Evolutionary conservation across 2,797 vertebrate species (phyloP), one percentile per base, ranked within the genome.

Genomic region (Pseudomugil tenellus): DNA sequence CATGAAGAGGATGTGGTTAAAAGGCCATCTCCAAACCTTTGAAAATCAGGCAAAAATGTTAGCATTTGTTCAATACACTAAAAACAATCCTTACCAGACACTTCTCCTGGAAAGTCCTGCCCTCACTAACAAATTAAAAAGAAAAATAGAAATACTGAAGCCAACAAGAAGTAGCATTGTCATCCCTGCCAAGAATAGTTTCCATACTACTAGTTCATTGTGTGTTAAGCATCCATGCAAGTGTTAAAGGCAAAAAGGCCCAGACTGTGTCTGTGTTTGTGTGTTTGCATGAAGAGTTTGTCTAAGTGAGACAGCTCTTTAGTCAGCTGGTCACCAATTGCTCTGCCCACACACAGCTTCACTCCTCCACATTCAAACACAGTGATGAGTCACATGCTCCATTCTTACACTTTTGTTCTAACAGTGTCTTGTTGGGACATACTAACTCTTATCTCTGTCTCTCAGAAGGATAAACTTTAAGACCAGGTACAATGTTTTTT

Each of bases 371-470:
- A 77, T 85, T 88, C 88, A 91, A 91, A 92, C 93, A 89, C 90
- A 86, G 79, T 69, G 90, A 92, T 95, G 93, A 94, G 89, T 94
- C 94, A 94, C 91, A 91, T 90, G 86, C 87, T 89, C 89, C 89
- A 91, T 91, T 93, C 87, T 90, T 90, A 89, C 89, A 88, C 90
- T 89, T 91, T 92, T 93, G 90, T 92, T 93, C 87, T 90, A 70
- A 49, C 82, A 77, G 78, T 79, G 83, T 88, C 79, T 91, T 85
- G 79, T 87, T 90, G 85, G 84, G 92, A 92, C 85, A 67, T 70
- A 83, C 78, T 79, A 77, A 86, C 85, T 85, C 81, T 71, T 77
- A 85, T 83, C 84, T 68, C 70, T 67, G 57, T 31, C 49, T 80
- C 63, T 74, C 55, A 6, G 41, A 54, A 8, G 32, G 37, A 51